Percentiles rank a stretch among this genome's conserved stretches.
phyloP scores from a whole-genome alignment of 1,140 invertebrate genomes.

The Drosophila lini region DNA sequence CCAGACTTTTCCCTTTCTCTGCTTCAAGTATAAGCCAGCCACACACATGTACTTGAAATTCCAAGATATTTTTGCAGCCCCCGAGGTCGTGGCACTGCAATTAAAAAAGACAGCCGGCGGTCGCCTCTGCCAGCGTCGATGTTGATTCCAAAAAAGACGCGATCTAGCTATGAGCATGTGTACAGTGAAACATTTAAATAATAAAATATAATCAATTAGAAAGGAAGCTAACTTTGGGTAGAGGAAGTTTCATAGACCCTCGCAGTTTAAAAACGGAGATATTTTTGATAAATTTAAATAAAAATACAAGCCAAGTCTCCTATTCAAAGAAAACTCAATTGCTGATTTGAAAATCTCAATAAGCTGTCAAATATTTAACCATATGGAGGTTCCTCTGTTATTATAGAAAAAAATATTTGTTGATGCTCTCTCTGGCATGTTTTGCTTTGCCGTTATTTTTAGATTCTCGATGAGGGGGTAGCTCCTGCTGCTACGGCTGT shows the following conservation, averaged over 20 bases:
- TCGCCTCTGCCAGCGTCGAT: conserved; percentile 39
- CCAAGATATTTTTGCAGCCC: conserved; percentile 77
- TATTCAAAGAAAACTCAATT: not conserved
- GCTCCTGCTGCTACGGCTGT: conserved; percentile 41
- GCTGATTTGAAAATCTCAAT: not conserved
- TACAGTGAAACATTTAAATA: conserved; percentile 6
- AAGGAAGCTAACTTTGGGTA: too few relatives aligned
- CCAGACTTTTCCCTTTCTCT: conserved; percentile 30
- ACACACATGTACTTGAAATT: conserved; percentile 77
- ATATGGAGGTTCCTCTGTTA: conserved; percentile 4
- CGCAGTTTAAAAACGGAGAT: too few relatives aligned
- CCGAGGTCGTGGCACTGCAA: conserved; percentile 77
- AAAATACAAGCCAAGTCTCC: not conserved
- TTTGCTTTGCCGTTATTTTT: conserved; percentile 60
- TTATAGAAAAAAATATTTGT: conserved; percentile 63
- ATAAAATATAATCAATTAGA: not conserved
- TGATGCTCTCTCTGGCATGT: conserved; percentile 27
- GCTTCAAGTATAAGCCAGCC: conserved; percentile 55
- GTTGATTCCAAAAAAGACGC: conserved; percentile 62
- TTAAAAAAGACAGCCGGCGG: conserved; percentile 76
- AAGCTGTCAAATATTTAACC: not conserved
- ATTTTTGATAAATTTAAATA: not conserved
- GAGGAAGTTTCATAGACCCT: too few relatives aligned
- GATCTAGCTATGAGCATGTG: conserved; percentile 28
- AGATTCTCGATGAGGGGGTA: conserved; percentile 53